phyloP scores from a whole-genome alignment of 2,888 invertebrate genomes.

The Drosophila monieri region DNA sequence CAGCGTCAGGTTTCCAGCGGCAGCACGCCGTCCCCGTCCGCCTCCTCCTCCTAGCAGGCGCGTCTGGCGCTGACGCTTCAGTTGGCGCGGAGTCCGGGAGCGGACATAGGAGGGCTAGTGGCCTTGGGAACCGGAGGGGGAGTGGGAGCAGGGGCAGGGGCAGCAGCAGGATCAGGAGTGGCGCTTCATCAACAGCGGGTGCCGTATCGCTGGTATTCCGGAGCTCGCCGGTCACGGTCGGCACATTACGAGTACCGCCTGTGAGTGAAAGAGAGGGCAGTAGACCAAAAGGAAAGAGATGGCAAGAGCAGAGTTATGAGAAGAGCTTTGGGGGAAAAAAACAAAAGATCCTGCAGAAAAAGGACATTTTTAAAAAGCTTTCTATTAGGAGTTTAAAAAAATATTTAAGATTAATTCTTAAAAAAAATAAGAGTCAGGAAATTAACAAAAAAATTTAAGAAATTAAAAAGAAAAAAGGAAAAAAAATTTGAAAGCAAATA shows the following conservation, averaged over 20 bases:
- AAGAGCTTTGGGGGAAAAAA: not conserved
- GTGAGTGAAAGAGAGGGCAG: slow-evolving; percentile 55
- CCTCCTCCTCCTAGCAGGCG: slow-evolving; percentile 83
- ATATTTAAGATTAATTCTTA: not conserved
- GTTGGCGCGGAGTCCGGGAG: slow-evolving; percentile 81
- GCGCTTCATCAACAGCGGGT: slow-evolving; percentile 69
- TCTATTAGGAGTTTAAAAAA: not conserved
- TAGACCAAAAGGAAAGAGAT: slow-evolving; percentile 19
- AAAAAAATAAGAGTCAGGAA: not conserved
- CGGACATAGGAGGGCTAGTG: slow-evolving; percentile 59
- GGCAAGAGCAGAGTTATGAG: not conserved
- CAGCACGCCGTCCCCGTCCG: slow-evolving; percentile 72
- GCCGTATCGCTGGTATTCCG: slow-evolving; percentile 83
- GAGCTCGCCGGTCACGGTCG: slow-evolving; percentile 83
- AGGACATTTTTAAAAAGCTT: not conserved
- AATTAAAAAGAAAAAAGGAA: not conserved
- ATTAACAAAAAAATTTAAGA: too few species aligned
- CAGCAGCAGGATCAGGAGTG: slow-evolving; percentile 16
- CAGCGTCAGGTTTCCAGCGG: slow-evolving; percentile 59
- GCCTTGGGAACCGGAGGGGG: slow-evolving; percentile 12
- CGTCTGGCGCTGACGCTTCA: slow-evolving; percentile 76
- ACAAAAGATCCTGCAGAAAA: not conserved
- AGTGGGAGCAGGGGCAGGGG: slow-evolving; percentile 16
- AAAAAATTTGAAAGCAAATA: too few species aligned
- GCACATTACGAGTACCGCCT: slow-evolving; percentile 83